phyloP scores from a whole-genome alignment of 2,888 invertebrate genomes.

The Archips crataeganus region DNA sequence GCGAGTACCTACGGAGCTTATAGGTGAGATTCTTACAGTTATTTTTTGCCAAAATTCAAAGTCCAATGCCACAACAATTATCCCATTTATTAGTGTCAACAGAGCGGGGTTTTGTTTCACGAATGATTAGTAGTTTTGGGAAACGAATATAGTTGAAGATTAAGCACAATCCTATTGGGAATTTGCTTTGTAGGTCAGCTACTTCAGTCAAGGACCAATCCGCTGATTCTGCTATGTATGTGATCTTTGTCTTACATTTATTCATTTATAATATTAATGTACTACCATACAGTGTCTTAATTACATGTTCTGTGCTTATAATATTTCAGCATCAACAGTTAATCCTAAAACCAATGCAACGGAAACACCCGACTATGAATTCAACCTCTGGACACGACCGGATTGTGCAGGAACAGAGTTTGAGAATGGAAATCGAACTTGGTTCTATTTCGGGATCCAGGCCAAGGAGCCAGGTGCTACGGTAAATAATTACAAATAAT shows the following conservation, averaged over 20 bases:
- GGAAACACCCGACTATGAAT: conserved; percentile 91
- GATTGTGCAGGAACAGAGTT: conserved; percentile 95
- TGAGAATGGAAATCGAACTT: conserved; percentile 95
- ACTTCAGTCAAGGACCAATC: neutral
- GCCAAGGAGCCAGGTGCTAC: conserved; percentile 81
- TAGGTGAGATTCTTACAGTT: conserved; percentile 72
- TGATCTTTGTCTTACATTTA: conserved; percentile 3
- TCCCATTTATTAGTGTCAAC: conserved; percentile 44
- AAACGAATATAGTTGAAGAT: neutral
- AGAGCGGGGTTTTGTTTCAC: conserved; percentile 16
- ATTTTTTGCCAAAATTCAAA: conserved; percentile 50
- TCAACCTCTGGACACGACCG: conserved; percentile 95
- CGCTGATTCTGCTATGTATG: conserved; percentile 8
- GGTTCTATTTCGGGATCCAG: conserved; percentile 96
- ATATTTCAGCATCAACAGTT: conserved; percentile 64
- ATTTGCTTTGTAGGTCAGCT: conserved; percentile 32
- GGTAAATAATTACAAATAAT: conserved; percentile 71
- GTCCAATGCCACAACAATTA: conserved; percentile 51
- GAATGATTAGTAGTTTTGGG: conserved; percentile 6
- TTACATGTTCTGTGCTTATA: neutral
- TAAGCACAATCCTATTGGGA: neutral
- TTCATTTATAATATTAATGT: neutral
- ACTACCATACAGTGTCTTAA: neutral
- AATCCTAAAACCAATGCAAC: conserved; percentile 70
- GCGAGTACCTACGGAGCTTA: conserved; percentile 87